Evolutionary conservation across 2,797 vertebrate genomes (phyloP).

Genomic region (Pteropus rufus): DNA sequence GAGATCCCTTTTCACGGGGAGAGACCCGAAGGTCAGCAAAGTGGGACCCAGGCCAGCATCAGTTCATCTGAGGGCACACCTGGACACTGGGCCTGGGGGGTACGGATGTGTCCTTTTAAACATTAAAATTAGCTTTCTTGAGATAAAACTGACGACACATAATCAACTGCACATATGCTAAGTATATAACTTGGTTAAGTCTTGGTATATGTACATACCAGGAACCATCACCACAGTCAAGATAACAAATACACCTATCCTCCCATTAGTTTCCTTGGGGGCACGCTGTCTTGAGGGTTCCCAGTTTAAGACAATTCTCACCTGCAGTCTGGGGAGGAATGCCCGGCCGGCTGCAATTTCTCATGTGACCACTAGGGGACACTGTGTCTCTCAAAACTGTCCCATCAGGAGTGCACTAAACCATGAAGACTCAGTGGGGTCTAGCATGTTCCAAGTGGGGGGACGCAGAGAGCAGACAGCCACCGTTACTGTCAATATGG

Average conservation of each 20-base stretch:
- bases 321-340: not conserved
- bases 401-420: no score
- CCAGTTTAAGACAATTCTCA: not conserved
- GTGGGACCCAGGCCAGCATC: not conserved
- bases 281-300: not conserved
- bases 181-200: not conserved
- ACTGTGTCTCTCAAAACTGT: not conserved
- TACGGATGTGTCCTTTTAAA: not conserved
- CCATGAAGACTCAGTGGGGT: fast-evolving
- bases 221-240: not conserved
- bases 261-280: not conserved
- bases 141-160: not conserved
- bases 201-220: not conserved
- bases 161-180: not conserved
- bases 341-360: not conserved
- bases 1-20: no score
- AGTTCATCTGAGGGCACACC: not conserved
- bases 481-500: not conserved
- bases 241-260: not conserved
- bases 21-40: not conserved
- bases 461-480: not conserved
- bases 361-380: not conserved
- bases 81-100: not conserved
- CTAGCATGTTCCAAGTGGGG: not conserved
- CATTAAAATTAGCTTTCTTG: not conserved